Base-by-base conservation (phyloP, 2,797 vertebrate genomes). In the Naso thynnoides region DNA sequence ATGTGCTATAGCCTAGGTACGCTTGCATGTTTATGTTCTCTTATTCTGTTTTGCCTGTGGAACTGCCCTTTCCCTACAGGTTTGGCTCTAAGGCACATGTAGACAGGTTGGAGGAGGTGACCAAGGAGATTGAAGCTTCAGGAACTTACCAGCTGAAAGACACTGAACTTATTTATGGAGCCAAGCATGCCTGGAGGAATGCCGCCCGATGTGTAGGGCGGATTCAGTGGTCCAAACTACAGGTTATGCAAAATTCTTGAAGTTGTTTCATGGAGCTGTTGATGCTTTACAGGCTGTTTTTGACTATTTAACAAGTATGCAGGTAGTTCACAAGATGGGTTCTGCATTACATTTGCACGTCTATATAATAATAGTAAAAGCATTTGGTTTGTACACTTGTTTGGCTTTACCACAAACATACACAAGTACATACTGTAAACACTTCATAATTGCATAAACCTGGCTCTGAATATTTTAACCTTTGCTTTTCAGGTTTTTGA, bases 161-260 rank as follows among this genome's bases (percentile, higher is more conserved):
- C 91, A 99, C 95, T 0, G 98, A 99, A 86, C 93, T 99, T 21
- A 99, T 98, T 86, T 99, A 99, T 0, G 98, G 98, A 0, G 98
- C 98, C 77, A 99, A 99, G 82, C 97, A 98, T 0, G 98, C 97
- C 79, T 99, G 98, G 98, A 93, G 98, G 50, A 99, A 99, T 0
- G 98, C 98, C 0, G 93, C 98, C 8, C 95, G 98, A 18, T 99
- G 98, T 0, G 96, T 99, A 0, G 98, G 98, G 61, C 95, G 98
- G 86, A 99, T 99, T 85, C 98, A 99, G 93, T 99, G 98, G 98
- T 99, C 98, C 89, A 99, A 99, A 88, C 93, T 99, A 60, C 98
- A 99, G 97, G 98, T 98, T 4, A 3, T 26, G 29, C 36, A 52
- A 9, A 26, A 31, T 19, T 7, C 0, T 13, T 23, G 1, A 21